phyloP scores from a whole-genome alignment of 2,797 vertebrate species.

The Sphenopsis melanotis region DNA sequence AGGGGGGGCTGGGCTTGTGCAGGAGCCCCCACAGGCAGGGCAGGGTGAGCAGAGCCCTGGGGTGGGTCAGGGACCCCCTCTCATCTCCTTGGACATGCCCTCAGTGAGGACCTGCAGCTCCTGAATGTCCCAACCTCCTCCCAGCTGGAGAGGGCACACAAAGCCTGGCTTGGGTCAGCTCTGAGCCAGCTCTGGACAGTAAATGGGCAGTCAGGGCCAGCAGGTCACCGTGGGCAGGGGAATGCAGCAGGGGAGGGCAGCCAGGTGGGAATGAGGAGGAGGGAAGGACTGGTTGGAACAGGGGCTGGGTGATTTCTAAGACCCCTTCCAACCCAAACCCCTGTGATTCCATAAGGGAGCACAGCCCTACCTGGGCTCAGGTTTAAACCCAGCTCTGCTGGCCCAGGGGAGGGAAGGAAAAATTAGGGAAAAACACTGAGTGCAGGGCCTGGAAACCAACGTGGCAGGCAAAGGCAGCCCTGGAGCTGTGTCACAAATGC shows the following conservation, averaged over 20 bases:
- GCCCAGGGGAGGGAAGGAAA: neutral
- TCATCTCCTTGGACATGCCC: neutral
- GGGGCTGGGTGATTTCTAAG: neutral
- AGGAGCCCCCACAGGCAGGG: neutral
- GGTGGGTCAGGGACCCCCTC: neutral
- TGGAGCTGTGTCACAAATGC: neutral
- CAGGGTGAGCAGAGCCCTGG: neutral
- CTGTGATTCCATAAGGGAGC: neutral
- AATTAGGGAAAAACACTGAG: neutral
- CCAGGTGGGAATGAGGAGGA: neutral
- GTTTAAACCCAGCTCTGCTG: neutral
- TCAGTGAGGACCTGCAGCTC: neutral
- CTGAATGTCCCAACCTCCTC: neutral
- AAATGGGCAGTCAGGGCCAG: neutral
- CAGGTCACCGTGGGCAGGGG: neutral
- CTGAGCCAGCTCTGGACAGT: rapidly evolving
- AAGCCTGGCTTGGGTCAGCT: neutral
- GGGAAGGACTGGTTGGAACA: neutral
- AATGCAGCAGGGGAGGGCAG: neutral
- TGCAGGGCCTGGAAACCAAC: neutral
- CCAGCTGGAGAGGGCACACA: neutral
- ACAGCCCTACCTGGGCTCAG: neutral
- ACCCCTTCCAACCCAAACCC: neutral
- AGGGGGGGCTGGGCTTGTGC: neutral
- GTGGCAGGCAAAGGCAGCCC: neutral